Conservation (phyloP, 2,888 invertebrate genomes). For the Loripinus fragilis region DNA sequence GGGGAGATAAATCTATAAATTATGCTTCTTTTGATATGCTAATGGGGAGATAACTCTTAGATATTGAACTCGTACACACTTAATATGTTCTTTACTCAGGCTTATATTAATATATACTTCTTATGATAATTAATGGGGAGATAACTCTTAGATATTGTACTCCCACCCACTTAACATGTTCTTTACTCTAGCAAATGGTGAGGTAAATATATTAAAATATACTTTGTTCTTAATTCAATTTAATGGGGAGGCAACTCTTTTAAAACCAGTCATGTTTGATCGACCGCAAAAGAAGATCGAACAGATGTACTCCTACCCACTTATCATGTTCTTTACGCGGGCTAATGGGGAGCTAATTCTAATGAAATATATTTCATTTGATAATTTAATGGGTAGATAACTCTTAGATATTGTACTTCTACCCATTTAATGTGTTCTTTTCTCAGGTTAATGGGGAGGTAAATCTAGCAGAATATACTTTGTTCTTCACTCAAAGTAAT, state of each 20-base stretch:
- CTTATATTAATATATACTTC: conserved; percentile 77
- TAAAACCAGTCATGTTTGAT: conserved; percentile 74
- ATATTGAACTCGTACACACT: conserved; percentile 76
- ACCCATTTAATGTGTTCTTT: conserved; percentile 75
- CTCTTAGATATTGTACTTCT: too few relatives aligned
- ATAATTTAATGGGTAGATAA: too few relatives aligned
- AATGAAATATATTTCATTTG: too few relatives aligned
- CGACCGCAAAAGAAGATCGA: conserved; percentile 73
- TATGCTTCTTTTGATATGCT: too few relatives aligned
- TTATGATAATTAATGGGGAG: too few relatives aligned
- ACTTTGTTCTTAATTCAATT: conserved; percentile 22
- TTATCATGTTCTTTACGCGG: conserved; percentile 78
- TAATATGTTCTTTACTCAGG: conserved; percentile 77
- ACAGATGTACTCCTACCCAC: conserved; percentile 76
- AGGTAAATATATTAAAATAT: too few relatives aligned
- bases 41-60: too few relatives aligned
- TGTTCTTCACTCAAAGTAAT: too few relatives aligned
- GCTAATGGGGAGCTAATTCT: conserved; percentile 78
- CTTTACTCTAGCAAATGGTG: conserved; percentile 79
- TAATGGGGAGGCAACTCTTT: conserved; percentile 75
- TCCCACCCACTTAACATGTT: conserved; percentile 73
- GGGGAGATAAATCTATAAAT: conserved; percentile 72
- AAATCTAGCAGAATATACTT: too few relatives aligned
- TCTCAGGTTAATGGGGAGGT: conserved; percentile 80
- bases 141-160: too few relatives aligned